These are phyloP conservation scores for Tympanuchus pallidicinctus DNA, from an alignment of 2,113 vertebrate genomes.

Conservation along the genomic window DNA sequence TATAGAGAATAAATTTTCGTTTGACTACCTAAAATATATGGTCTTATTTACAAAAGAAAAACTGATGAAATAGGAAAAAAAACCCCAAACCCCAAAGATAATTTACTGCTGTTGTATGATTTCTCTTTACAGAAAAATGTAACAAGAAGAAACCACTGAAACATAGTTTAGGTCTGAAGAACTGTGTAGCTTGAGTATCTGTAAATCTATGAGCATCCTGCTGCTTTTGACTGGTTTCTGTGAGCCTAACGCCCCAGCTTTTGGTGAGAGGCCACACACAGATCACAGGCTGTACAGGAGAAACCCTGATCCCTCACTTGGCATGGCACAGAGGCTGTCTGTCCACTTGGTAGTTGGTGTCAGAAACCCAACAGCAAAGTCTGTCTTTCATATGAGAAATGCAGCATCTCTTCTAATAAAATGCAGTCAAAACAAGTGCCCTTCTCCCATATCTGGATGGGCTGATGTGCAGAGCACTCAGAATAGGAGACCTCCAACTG, in stretches of 20 bases:
- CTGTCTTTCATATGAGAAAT: not conserved
- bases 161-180: constrained; percentile 63
- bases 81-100: constrained; percentile 26
- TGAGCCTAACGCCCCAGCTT: constrained; percentile 1
- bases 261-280: constrained; percentile 54
- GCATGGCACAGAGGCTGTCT: not conserved
- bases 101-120: constrained; percentile 53
- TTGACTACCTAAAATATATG: not conserved
- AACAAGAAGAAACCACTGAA: constrained; percentile 57
- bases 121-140: constrained; percentile 54
- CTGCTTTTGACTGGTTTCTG: constrained; percentile 34
- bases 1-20: not conserved
- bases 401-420: not conserved
- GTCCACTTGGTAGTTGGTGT: not conserved
- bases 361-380: not conserved
- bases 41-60: constrained; percentile 10
- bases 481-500: not conserved
- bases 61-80: not conserved
- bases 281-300: not conserved
- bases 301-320: constrained; percentile 17
- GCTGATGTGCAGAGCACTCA: not conserved
- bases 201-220: constrained; percentile 48
- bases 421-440: not conserved
- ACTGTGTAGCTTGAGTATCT: constrained; percentile 45
- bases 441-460: not conserved